Base-by-base conservation (phyloP, 2,113 vertebrate species). In the Mesitornis unicolor region DNA sequence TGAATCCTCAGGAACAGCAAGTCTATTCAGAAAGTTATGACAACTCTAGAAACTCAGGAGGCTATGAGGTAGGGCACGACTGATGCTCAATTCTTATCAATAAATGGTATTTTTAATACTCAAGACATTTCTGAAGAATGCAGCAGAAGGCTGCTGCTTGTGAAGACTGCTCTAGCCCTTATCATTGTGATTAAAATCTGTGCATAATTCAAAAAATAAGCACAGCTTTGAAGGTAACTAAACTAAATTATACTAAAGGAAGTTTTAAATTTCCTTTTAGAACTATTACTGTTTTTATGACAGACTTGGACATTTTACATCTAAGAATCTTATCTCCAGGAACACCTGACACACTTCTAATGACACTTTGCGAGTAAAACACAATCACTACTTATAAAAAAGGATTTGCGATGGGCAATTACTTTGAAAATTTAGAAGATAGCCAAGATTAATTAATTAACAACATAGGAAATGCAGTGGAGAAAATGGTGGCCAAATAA, bases 61-160 rank as follows among this genome's bases (percentile, higher is more conserved):
- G 1, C 22, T 57, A 16, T 33, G 28, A 61, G 1, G 2, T 7
- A n/a, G 16, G 19, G 5, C 5, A 31, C 42, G n/a, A 33, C 25
- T 35, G 24, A 40, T 47, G 25, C 13, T 65, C 24, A 29, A 3
- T 78, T 65, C 17, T 54, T 6, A 65, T 35, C 4, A 28, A 51
- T 5, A 54, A 51, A 3, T 10, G 11, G 19, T 35, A 7, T 35
- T 78, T 81, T 73, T 35, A 54, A 13, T 59, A 59, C 8, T 60
- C 14, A 69, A 43, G 24, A 40, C 2, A 40, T 40, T 64, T 81
- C 53, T 69, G 35, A 77, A 18, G 28, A 84, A 59, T 16, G 11
- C 28, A 84, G 31, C 6, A 59, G 48, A 68, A 42, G 11, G 35
- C 3, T 45, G 4, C 0, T 59, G 33, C 80, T 64, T 59, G 10